Evolutionary conservation across 2,888 invertebrate genomes (phyloP), one percentile per base, ranked within the genome.

Genomic region (Chrysotoxum bicinctum): DNA sequence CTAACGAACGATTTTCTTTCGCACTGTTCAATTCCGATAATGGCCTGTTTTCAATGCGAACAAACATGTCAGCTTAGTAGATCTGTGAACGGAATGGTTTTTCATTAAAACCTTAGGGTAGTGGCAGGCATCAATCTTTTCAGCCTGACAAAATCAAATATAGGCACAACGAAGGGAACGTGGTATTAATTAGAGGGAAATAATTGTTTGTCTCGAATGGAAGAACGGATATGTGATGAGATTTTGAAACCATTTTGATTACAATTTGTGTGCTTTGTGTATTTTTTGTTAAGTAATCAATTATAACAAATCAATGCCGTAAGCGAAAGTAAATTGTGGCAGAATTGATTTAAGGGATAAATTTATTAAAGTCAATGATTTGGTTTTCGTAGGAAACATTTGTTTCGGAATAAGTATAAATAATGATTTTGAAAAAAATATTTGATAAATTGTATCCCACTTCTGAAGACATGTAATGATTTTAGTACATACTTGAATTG

Each of bases 111-210:
- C 12, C 19, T 35, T 0, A 16, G 32, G 32, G 30, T 30, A 30
- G 0, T 12, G 32, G 58, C 35, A 58, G n/a, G n/a, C 19, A 58
- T 58, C 37, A 58, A 37, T 58, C 58, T 58, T 58, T 58, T 58
- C 7, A 50, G n/a, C 0, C 32, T 48, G 21, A 14, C 1, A 64
- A 37, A 48, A 64, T 64, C 48, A 48, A 64, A 64, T n/a, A 48
- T 19, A n/a, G 19, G 48, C 48, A 64, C 26, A 64, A 21, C 4
- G 6, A 32, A 48, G 45, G 3, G 21, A 64, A 32, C 64, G 19
- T 45, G 48, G 35, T 45, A 32, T 48, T 64, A 64, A 64, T 64
- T 32, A 21, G 12, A 64, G 16, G 14, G 32, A 16, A 45, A 64
- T 43, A 14, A 26, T 14, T 26, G n/a, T 62, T 32, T 48, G 35